These are phyloP conservation scores for Anguilla japonica DNA, from an alignment of 2,113 vertebrate genomes.

Conservation along the genomic window DNA sequence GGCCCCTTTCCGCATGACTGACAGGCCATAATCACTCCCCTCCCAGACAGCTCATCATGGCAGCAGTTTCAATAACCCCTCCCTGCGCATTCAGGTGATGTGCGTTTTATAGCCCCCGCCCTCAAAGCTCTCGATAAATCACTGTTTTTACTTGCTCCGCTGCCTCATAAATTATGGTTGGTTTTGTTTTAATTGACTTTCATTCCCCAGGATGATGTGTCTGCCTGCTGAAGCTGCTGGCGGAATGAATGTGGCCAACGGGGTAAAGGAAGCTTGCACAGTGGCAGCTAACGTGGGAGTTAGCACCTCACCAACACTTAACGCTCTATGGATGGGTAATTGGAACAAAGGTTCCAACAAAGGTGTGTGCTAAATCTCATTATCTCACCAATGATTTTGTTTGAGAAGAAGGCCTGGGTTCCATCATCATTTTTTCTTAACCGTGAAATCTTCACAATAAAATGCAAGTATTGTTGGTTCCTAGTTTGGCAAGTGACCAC, in stretches of 20 bases:
- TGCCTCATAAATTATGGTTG: not conserved
- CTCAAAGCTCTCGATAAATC: not conserved
- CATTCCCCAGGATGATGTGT: not conserved
- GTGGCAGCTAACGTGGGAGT: not conserved
- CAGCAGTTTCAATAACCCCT: not conserved
- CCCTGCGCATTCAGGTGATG: too few relatives aligned
- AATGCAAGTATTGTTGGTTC: too few relatives aligned
- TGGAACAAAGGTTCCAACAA: not conserved
- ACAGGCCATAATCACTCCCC: not conserved
- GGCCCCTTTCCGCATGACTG: not conserved
- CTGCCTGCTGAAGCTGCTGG: not conserved
- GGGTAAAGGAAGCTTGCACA: not conserved
- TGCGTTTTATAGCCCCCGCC: not conserved
- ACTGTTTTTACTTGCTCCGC: not conserved
- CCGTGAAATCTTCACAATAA: too few relatives aligned
- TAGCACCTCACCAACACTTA: not conserved
- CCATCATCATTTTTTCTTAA: too few relatives aligned
- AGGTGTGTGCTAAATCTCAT: not conserved
- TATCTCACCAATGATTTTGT: too few relatives aligned
- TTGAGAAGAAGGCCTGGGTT: too few relatives aligned
- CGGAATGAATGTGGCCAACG: not conserved
- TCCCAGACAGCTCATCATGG: not conserved
- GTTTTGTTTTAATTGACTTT: slow-evolving; percentile 21
- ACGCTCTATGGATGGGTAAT: not conserved
- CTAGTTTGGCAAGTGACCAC: too few relatives aligned